Evolutionary conservation across 2,888 invertebrate species (phyloP), one percentile per base, ranked within the genome.

Genomic region (Drosophila multiciliata): DNA sequence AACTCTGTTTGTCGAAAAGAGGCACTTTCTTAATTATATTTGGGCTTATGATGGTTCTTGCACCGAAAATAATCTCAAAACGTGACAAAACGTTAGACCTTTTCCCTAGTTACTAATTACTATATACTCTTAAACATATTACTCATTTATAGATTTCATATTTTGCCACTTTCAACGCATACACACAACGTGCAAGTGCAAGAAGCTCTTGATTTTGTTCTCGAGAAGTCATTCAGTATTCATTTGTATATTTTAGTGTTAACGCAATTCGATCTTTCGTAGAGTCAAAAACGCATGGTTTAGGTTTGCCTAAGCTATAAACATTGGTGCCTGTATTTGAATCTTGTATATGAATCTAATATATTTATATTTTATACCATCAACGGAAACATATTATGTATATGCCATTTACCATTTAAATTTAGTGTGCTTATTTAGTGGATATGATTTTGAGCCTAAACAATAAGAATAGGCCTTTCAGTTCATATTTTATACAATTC

Each of bases 141-240:
- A 55, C 38, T 60, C 50, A 63, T 36, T 54, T 64, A 3, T 70
- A 70, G 40, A 50, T 35, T 40, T 63, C 35, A 26, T 68, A 68
- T 67, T n/a, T 59, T 54, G 48, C 52, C 57, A 53, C 58, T 53
- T 36, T 70, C 20, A 61, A 50, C 38, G 58, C 69, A 75, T 60
- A 26, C 61, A 50, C 58, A 64, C 64, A 77, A 54, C 42, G 58
- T 66, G 62, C 40, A 52, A 78, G 75, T 88, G 82, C 83, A 86
- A 89, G 90, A 90, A 90, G 90, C 90, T 90, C 91, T 91, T 89
- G 91, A 90, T 91, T 90, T 90, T 91, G 90, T 84, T 80, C 74
- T 84, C 59, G 71, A 77, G 54, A 50, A 54, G 50, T 66, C 40
- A 61, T 63, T 53, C 42, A 54, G 40, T 20, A 40, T 20, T 42